Percentiles rank a stretch among this genome's conserved stretches.
phyloP scores from a whole-genome alignment of 2,888 invertebrate genomes.

The Latheticus oryzae region DNA sequence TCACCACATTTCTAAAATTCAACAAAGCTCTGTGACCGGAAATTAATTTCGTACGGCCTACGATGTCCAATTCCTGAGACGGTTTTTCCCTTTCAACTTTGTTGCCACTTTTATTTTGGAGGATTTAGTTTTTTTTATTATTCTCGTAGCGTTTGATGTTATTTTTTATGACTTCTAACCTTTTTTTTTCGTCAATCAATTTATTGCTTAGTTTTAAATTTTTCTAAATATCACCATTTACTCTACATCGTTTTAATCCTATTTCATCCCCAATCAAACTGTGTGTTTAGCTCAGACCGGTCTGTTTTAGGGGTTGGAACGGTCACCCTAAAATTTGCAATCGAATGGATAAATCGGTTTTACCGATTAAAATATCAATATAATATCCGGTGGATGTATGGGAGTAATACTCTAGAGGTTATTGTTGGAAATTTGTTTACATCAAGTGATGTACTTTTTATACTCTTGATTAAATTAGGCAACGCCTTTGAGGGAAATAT shows the following conservation, averaged over 20 bases:
- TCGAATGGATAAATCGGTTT: constrained; percentile 1
- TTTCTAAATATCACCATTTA: no score
- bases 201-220: no score
- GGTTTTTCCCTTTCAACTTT: constrained; percentile 29
- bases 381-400: constrained; percentile 4
- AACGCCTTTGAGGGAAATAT: no score
- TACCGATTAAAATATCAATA: constrained; percentile 10
- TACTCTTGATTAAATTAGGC: no score
- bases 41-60: constrained; percentile 36
- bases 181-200: no score
- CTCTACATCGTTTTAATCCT: no score
- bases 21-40: constrained; percentile 35
- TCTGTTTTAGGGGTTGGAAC: not conserved
- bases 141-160: constrained; percentile 18
- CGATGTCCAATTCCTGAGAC: constrained; percentile 31
- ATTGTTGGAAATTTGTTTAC: constrained; percentile 22
- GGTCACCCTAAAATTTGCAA: not conserved
- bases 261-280: no score
- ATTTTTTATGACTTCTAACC: constrained; percentile 5
- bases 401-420: constrained; percentile 8
- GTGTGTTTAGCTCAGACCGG: not conserved
- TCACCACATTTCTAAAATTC: constrained; percentile 3
- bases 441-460: no score
- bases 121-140: constrained; percentile 25
- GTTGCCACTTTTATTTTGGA: constrained; percentile 2